Conservation (phyloP, 2,888 invertebrate species). For the Tillus elongatus region DNA sequence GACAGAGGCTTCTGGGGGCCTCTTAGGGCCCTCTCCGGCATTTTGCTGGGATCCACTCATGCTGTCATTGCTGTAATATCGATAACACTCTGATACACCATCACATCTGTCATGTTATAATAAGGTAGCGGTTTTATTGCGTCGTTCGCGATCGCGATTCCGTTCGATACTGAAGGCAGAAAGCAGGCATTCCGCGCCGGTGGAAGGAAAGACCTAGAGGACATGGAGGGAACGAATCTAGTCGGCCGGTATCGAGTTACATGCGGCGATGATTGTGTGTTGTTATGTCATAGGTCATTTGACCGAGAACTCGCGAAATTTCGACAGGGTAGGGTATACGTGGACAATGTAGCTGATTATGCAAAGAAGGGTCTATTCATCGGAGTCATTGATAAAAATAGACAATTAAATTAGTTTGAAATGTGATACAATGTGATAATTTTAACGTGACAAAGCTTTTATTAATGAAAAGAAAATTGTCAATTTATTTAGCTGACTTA, state of each 20-base stretch:
- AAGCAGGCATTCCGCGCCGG: slow-evolving; percentile 20
- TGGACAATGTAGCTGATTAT: too few relatives aligned
- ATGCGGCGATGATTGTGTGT: too few relatives aligned
- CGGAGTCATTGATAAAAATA: too few relatives aligned
- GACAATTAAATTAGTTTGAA: too few relatives aligned
- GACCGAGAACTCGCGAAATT: too few relatives aligned
- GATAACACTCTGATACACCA: slow-evolving; percentile 11
- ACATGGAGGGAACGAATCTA: slow-evolving; percentile 24
- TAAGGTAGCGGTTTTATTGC: too few relatives aligned
- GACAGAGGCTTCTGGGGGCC: slow-evolving; percentile 26
- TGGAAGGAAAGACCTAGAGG: slow-evolving; percentile 23
- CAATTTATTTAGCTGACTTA: too few relatives aligned
- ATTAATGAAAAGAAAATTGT: too few relatives aligned
- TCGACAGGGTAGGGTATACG: too few relatives aligned
- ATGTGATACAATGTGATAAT: too few relatives aligned
- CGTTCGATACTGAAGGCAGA: slow-evolving; percentile 36
- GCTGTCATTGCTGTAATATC: slow-evolving; percentile 15
- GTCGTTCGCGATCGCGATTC: slow-evolving; percentile 27
- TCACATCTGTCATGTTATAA: slow-evolving; percentile 25
- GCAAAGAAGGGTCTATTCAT: too few relatives aligned
- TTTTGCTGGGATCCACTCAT: slow-evolving; percentile 27
- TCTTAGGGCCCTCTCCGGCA: slow-evolving; percentile 29
- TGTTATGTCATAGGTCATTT: background rate
- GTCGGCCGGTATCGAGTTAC: slow-evolving; percentile 22
- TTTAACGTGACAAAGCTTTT: too few relatives aligned